A percentile compares a stretch with the other conserved stretches of the same genome.
Evolutionary conservation across 2,113 vertebrate genomes (phyloP).

Genomic region (Paedocypris sp.): DNA sequence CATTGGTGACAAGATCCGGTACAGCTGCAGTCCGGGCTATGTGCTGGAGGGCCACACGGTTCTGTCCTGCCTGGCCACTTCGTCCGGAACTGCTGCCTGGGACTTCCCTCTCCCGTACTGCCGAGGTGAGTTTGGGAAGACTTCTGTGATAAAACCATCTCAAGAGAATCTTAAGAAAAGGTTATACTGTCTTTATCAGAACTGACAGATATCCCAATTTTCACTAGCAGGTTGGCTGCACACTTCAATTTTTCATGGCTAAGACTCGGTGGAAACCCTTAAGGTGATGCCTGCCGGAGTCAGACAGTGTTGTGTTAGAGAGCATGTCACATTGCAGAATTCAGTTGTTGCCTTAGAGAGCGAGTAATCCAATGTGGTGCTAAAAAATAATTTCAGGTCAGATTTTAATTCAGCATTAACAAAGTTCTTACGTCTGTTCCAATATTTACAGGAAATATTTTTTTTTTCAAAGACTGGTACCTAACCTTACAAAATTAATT

Average conservation of each 20-base stretch:
- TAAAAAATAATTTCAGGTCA: neutral
- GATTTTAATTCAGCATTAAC: too few species aligned
- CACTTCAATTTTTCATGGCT: constrained; percentile 48
- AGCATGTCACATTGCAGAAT: constrained; percentile 13
- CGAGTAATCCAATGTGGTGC: neutral
- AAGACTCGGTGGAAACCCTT: constrained; percentile 40
- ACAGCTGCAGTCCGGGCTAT: constrained; percentile 84
- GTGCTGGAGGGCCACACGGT: constrained; percentile 89
- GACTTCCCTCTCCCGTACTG: constrained; percentile 95
- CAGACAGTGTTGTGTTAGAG: constrained; percentile 30
- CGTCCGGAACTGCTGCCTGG: constrained; percentile 78
- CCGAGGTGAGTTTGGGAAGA: constrained; percentile 66
- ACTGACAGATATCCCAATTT: constrained; percentile 50
- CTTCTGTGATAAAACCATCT: neutral
- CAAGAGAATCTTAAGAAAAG: neutral
- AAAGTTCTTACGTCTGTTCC: too few species aligned
- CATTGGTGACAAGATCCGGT: constrained; percentile 91
- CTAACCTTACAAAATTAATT: too few species aligned
- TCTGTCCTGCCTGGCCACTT: constrained; percentile 80
- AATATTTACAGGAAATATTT: too few species aligned
- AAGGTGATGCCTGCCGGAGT: constrained; percentile 50
- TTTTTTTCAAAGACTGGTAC: too few species aligned
- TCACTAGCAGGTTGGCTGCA: constrained; percentile 42
- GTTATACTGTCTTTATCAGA: constrained; percentile 50
- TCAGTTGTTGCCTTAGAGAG: constrained; percentile 19